Conservation (phyloP, 2,113 vertebrate species). For the Grus americana region DNA sequence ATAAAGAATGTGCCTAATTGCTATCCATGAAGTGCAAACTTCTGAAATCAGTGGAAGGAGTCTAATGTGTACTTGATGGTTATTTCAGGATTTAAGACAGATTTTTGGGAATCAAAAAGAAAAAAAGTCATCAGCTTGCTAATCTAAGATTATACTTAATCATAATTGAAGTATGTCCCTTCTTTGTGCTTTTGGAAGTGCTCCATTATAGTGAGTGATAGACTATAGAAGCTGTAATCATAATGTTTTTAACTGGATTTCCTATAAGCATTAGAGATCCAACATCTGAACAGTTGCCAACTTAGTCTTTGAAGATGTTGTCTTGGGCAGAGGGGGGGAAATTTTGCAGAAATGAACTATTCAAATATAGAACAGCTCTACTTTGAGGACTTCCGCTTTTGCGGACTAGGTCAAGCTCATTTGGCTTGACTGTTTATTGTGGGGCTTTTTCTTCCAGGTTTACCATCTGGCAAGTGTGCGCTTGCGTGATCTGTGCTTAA, state of each 20-base stretch:
- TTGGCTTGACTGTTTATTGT: not conserved
- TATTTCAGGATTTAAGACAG: not conserved
- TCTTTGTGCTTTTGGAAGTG: not conserved
- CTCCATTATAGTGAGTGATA: not conserved
- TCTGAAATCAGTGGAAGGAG: not conserved
- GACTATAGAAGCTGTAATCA: not conserved
- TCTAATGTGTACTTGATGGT: not conserved
- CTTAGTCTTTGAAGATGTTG: not conserved
- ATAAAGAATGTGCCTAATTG: not conserved
- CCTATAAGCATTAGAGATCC: not conserved
- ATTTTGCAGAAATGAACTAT: not conserved
- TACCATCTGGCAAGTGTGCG: constrained; percentile 96
- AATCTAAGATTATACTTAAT: not conserved
- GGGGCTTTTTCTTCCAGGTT: constrained; percentile 76
- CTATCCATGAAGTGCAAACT: not conserved
- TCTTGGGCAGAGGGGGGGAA: too few species aligned
- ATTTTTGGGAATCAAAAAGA: not conserved
- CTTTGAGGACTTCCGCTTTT: not conserved
- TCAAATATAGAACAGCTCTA: not conserved
- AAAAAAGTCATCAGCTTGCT: not conserved
- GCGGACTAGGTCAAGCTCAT: not conserved
- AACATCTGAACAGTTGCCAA: not conserved
- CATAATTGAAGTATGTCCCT: not conserved
- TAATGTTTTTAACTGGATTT: not conserved
- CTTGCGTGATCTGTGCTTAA: constrained; percentile 89